Percentiles rank a stretch among this genome's conserved stretches.
Conservation (phyloP, 37 sponge, comb jelly and placozoan species). For the Tethya wilhelma region DNA sequence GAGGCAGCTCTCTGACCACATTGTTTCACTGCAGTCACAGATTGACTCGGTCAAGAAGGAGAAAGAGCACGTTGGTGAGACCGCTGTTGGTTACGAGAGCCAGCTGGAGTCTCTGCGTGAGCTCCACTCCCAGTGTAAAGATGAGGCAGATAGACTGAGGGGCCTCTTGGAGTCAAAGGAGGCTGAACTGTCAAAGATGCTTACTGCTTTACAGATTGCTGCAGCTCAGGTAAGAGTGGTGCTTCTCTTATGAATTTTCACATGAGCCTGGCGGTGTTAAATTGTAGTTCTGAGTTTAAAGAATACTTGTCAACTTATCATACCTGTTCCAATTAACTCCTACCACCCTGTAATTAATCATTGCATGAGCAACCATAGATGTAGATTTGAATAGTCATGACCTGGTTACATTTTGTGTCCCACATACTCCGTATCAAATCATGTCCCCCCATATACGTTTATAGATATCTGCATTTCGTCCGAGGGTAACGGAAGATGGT, state of each 20-base stretch:
- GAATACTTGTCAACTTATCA: background rate
- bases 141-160: slow-evolving; percentile 15
- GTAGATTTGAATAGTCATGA: no score
- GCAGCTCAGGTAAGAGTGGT: slow-evolving; percentile 33
- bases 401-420: no score
- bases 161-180: slow-evolving; percentile 17
- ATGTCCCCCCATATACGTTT: no score
- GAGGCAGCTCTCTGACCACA: background rate
- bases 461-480: slow-evolving; percentile 11
- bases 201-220: slow-evolving; percentile 16
- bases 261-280: background rate
- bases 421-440: no score
- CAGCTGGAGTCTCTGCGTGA: slow-evolving; percentile 10
- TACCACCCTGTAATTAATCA: no score
- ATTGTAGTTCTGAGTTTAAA: background rate
- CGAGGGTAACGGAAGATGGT: background rate
- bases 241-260: background rate
- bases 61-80: background rate
- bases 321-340: no score
- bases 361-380: no score
- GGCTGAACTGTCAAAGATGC: slow-evolving; percentile 13
- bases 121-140: slow-evolving; percentile 30
- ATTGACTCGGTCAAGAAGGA: background rate
- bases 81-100: background rate
- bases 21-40: background rate